These are phyloP conservation scores for Pseudochaenichthys georgianus DNA, from an alignment of 2,797 vertebrate species.

Conservation along the genomic window DNA sequence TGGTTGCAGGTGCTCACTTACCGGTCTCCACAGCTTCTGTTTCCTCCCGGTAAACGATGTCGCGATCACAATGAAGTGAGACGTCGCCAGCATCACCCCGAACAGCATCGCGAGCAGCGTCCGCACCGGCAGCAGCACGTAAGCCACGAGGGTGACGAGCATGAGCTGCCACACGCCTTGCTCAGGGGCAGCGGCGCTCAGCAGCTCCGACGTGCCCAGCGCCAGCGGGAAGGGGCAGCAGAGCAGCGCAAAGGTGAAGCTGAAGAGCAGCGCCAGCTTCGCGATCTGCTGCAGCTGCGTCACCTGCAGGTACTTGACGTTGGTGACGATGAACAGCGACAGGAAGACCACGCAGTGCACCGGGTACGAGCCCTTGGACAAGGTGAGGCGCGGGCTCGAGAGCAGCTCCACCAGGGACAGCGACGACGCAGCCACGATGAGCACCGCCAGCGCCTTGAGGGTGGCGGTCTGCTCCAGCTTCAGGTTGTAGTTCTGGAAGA, in stretches of 20 bases:
- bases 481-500: conserved; percentile 98
- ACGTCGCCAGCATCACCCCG: conserved; percentile 91
- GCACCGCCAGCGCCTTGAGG: conserved; percentile 94
- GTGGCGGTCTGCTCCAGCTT: conserved; percentile 97
- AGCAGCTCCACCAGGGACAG: conserved; percentile 93
- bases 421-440: conserved; percentile 93
- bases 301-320: conserved; percentile 96
- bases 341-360: conserved; percentile 98
- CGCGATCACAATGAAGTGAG: conserved; percentile 94
- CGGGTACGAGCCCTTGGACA: conserved; percentile 96
- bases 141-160: conserved; percentile 96
- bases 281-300: conserved; percentile 98
- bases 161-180: conserved; percentile 98
- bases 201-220: conserved; percentile 78
- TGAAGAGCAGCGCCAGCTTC: conserved; percentile 94
- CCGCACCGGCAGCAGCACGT: conserved; percentile 94
- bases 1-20: conserved; percentile 79
- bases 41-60: conserved; percentile 89
- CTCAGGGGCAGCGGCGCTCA: conserved; percentile 84
- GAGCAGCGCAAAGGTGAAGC: conserved; percentile 97
- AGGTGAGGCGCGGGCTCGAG: conserved; percentile 90
- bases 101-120: conserved; percentile 93
- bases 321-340: conserved; percentile 96
- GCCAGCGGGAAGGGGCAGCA: conserved; percentile 92
- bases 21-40: conserved; percentile 94